Evolutionary conservation across 2,888 invertebrate species (phyloP).

Genomic region (Dendrolimus pini): DNA sequence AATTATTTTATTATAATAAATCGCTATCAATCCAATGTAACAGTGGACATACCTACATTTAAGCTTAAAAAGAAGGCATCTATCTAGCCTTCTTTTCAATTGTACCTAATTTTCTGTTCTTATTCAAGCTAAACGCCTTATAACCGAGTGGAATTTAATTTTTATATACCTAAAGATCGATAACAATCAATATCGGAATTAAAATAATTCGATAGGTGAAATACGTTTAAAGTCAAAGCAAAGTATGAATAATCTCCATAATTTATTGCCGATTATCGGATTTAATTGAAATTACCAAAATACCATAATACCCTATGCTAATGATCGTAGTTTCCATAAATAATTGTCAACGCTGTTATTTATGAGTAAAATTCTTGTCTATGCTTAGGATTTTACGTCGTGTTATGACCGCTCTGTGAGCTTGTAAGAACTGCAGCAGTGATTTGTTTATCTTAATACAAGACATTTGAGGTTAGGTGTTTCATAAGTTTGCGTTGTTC

Average conservation of each 20-base stretch:
- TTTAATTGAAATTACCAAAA: not conserved
- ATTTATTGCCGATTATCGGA: not conserved
- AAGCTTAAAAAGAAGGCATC: no score
- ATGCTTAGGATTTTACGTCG: not conserved
- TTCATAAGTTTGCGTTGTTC: slow-evolving; percentile 48
- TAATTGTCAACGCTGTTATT: not conserved
- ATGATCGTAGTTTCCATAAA: not conserved
- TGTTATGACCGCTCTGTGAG: not conserved
- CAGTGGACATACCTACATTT: no score
- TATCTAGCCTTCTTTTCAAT: no score
- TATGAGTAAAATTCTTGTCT: not conserved
- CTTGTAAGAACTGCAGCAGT: slow-evolving; percentile 8
- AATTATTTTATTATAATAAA: no score
- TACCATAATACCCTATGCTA: not conserved
- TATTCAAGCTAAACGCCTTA: no score
- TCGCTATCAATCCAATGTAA: no score
- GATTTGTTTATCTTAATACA: slow-evolving; percentile 25
- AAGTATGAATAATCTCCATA: not conserved
- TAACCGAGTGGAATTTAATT: no score
- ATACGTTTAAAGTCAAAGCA: not conserved
- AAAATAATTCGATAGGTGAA: not conserved
- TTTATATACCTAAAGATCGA: not conserved
- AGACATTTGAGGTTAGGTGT: slow-evolving; percentile 47
- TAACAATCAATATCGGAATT: not conserved
- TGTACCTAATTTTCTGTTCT: no score